Conservation (phyloP, 1,140 invertebrate genomes). For the Drosophila fuyamai region DNA sequence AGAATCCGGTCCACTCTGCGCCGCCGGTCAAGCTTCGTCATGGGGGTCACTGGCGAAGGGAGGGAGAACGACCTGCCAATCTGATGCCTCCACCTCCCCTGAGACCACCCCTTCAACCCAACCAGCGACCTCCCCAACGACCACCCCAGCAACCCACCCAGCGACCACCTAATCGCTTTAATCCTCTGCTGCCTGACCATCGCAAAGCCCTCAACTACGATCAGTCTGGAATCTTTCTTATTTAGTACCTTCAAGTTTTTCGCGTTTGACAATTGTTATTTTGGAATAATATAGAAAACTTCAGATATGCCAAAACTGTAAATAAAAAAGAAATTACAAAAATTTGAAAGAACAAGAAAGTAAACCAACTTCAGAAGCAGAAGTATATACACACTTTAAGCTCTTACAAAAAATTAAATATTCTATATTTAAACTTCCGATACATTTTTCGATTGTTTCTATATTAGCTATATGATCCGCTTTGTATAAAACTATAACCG, state of each 20-base stretch:
- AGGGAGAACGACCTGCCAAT: not conserved
- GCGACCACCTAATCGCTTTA: slow-evolving; percentile 10
- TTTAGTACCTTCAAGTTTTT: not conserved
- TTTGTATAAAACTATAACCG: too few species aligned
- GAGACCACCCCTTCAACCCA: not conserved
- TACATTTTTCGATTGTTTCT: too few species aligned
- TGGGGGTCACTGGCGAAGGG: slow-evolving; percentile 40
- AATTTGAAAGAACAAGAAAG: not conserved
- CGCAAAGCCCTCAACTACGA: slow-evolving; percentile 22
- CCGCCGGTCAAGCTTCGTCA: slow-evolving; percentile 52
- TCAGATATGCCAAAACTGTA: not conserved
- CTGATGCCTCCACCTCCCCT: too few species aligned
- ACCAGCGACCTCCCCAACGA: not conserved
- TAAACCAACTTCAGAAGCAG: too few species aligned
- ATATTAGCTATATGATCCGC: too few species aligned
- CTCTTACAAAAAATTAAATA: too few species aligned
- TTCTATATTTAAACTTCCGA: too few species aligned
- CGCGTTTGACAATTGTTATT: too few species aligned
- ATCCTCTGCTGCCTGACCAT: slow-evolving; percentile 52
- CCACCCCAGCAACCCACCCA: not conserved
- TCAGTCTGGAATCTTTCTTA: not conserved
- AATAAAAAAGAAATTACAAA: not conserved
- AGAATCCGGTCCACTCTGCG: slow-evolving; percentile 54
- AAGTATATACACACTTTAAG: too few species aligned
- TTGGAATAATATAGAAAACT: not conserved